These are phyloP conservation scores for Pelobates fuscus DNA, from an alignment of 2,113 vertebrate species.

Conservation along the genomic window DNA sequence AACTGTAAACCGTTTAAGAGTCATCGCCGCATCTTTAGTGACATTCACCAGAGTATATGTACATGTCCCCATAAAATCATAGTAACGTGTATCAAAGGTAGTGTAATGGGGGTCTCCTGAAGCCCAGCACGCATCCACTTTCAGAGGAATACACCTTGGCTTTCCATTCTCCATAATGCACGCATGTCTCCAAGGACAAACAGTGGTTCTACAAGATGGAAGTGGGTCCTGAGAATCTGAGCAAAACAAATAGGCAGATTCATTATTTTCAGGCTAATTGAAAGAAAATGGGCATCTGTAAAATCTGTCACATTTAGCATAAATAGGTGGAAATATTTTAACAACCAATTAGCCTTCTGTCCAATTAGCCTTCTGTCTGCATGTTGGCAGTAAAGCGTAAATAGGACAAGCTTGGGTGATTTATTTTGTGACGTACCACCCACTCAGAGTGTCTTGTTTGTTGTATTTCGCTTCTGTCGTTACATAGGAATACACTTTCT, in stretches of 20 bases:
- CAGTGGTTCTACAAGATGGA: conserved; percentile 30
- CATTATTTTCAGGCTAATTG: too few relatives aligned
- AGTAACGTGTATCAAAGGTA: conserved; percentile 78
- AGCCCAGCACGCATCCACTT: conserved; percentile 71
- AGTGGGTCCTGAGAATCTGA: conserved; percentile 23
- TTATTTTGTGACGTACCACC: too few relatives aligned
- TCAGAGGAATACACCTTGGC: conserved; percentile 62
- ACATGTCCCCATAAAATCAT: conserved; percentile 85
- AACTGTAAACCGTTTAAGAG: conserved; percentile 73
- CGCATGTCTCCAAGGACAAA: conserved; percentile 57
- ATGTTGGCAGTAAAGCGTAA: too few relatives aligned
- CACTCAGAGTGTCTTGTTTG: too few relatives aligned
- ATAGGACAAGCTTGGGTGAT: too few relatives aligned
- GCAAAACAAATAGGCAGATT: not conserved
- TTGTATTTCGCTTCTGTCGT: too few relatives aligned
- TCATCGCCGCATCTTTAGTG: not conserved
- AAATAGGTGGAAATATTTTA: too few relatives aligned
- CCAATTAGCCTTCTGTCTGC: too few relatives aligned
- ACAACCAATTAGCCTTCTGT: too few relatives aligned
- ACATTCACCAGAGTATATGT: conserved; percentile 73
- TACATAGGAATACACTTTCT: too few relatives aligned
- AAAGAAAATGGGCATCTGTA: too few relatives aligned
- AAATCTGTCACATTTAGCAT: too few relatives aligned
- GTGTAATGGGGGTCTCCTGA: conserved; percentile 83
- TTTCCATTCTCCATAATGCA: conserved; percentile 67